Conservation (phyloP, 2,888 invertebrate genomes). For the Drosophila affinis region DNA sequence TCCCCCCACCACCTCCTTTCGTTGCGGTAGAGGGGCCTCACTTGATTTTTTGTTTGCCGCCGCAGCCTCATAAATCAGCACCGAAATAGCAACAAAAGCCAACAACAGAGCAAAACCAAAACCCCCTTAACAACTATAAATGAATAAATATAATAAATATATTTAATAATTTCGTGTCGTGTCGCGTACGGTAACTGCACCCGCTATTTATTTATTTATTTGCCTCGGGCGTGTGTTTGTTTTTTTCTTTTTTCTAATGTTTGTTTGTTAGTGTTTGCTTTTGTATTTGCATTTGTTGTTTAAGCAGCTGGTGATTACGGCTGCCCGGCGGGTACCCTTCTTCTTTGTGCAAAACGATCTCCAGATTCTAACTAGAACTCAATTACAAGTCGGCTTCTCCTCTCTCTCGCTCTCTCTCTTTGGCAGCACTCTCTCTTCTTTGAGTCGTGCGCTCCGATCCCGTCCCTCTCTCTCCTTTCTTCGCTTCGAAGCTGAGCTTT, state of each 20-base stretch:
- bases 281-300: slow-evolving; percentile 45
- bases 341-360: slow-evolving; percentile 40
- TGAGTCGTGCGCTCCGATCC: neutral
- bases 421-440: no score
- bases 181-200: slow-evolving; percentile 18
- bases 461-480: neutral
- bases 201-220: slow-evolving; percentile 35
- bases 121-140: slow-evolving; percentile 24
- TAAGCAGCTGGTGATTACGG: slow-evolving; percentile 57
- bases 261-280: slow-evolving; percentile 45
- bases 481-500: neutral
- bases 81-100: slow-evolving; percentile 46
- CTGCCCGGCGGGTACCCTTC: neutral
- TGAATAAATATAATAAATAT: slow-evolving; percentile 51
- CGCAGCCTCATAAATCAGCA: slow-evolving; percentile 77
- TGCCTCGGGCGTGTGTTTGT: slow-evolving; percentile 23
- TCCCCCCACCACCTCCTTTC: neutral
- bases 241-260: slow-evolving; percentile 1
- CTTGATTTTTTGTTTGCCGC: slow-evolving; percentile 70
- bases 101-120: slow-evolving; percentile 40
- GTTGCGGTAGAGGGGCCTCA: slow-evolving; percentile 52
- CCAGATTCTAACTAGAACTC: slow-evolving; percentile 34
- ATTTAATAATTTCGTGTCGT: slow-evolving; percentile 60
- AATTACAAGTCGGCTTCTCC: slow-evolving; percentile 25
- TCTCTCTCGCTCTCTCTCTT: neutral